phyloP scores from a whole-genome alignment of 2,113 vertebrate species.

The Sturnus vulgaris region DNA sequence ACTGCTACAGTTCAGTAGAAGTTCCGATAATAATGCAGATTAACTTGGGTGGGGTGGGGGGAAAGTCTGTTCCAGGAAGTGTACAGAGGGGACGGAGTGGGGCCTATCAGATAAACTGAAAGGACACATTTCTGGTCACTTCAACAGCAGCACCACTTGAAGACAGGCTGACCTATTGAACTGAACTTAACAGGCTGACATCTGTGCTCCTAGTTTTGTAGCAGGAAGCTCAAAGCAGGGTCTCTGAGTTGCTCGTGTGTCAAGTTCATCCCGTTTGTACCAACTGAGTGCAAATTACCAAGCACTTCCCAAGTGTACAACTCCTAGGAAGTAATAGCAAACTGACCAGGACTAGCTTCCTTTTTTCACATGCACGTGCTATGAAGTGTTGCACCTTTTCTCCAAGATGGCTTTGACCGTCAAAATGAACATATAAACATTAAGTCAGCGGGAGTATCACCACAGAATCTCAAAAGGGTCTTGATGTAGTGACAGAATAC shows the following conservation, averaged over 20 bases:
- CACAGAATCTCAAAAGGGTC: not conserved
- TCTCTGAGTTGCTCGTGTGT: not conserved
- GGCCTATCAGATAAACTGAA: not conserved
- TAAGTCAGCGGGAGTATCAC: fast-evolving
- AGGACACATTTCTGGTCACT: not conserved
- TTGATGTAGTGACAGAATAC: not conserved
- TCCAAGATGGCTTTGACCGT: not conserved
- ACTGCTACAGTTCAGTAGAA: not conserved
- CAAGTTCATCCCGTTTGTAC: not conserved
- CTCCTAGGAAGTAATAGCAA: not conserved
- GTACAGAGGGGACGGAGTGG: not conserved
- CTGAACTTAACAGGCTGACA: not conserved
- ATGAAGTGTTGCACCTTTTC: not conserved
- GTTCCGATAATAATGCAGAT: not conserved
- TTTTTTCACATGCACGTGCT: not conserved
- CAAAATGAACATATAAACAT: not conserved
- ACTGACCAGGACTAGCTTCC: not conserved
- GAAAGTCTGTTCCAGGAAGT: not conserved
- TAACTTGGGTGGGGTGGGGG: not conserved
- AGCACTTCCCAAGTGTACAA: not conserved
- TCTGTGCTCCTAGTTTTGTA: not conserved
- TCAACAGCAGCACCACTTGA: not conserved
- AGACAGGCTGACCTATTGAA: not conserved
- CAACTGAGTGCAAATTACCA: not conserved
- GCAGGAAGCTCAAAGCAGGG: not conserved